Evolutionary conservation across 2,113 vertebrate species (phyloP).

Genomic region (Syrrhaptes paradoxus): DNA sequence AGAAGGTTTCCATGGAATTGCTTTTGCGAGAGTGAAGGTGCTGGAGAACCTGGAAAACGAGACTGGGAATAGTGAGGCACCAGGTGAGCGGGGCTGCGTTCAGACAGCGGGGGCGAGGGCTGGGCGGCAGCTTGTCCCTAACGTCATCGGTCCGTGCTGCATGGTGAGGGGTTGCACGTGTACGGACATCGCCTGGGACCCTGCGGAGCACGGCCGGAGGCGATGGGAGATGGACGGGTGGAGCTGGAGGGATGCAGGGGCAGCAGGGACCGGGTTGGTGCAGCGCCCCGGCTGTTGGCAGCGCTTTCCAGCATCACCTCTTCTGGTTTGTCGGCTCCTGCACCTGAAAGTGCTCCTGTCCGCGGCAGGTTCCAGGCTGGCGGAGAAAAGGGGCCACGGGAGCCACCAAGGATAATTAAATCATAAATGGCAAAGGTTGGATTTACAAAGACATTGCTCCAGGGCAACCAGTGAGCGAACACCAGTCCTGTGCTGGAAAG

Average conservation of each 20-base stretch:
- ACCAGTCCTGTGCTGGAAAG: background rate
- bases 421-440: background rate
- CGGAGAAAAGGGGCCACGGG: background rate
- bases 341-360: too few species aligned
- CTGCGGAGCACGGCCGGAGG: too few species aligned
- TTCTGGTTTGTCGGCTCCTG: background rate
- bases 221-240: too few species aligned
- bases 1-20: background rate
- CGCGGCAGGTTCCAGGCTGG: background rate
- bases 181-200: too few species aligned
- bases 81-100: accelerated
- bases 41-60: background rate
- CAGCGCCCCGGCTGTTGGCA: background rate
- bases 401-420: background rate
- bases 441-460: background rate
- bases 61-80: accelerated
- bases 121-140: too few species aligned
- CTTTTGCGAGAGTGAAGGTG: background rate
- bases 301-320: background rate
- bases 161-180: too few species aligned
- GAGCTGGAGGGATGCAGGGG: too few species aligned
- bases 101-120: accelerated
- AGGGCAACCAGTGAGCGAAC: background rate
- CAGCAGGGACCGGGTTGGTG: too few species aligned
- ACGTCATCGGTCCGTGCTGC: too few species aligned